These are phyloP conservation scores for Forficula auricularia DNA, from an alignment of 1,140 invertebrate species.

Conservation along the genomic window DNA sequence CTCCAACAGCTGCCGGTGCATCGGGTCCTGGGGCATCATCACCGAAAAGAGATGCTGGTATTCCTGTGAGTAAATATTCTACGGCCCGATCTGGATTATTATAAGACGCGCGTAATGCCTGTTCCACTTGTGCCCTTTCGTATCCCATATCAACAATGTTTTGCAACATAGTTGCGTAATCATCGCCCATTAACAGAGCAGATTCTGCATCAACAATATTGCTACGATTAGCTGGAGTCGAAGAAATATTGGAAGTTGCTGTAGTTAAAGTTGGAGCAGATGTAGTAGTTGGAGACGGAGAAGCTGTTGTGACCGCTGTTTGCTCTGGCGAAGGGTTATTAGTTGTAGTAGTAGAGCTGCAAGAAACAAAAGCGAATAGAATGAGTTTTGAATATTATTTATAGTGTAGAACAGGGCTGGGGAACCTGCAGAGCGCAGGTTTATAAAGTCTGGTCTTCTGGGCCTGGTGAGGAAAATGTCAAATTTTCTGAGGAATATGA, in stretches of 20 bases:
- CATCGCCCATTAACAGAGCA: constrained; percentile 56
- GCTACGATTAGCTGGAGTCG: constrained; percentile 20
- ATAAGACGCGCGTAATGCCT: constrained; percentile 87
- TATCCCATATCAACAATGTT: constrained; percentile 98
- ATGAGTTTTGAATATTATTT: no score
- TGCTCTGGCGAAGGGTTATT: constrained; percentile 2
- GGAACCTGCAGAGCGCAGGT: no score
- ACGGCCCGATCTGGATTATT: constrained; percentile 97
- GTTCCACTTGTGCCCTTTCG: constrained; percentile 55
- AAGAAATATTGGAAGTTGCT: constrained; percentile 16
- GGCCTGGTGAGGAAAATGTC: no score
- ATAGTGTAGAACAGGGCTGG: no score
- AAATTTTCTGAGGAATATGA: no score
- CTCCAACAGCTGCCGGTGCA: constrained; percentile 34
- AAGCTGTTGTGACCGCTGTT: constrained; percentile 20
- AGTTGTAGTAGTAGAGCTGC: no score
- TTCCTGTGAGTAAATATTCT: constrained; percentile 87
- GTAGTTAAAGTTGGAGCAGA: constrained; percentile 19
- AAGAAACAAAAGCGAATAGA: no score
- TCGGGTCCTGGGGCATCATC: constrained; percentile 31
- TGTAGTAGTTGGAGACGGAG: constrained; percentile 22
- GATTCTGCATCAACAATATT: constrained; percentile 35
- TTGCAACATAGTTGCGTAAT: constrained; percentile 77
- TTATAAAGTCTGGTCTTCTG: no score
- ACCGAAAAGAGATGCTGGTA: constrained; percentile 34